Evolutionary conservation across 2,888 invertebrate genomes (phyloP).

Genomic region (Labia minor): DNA sequence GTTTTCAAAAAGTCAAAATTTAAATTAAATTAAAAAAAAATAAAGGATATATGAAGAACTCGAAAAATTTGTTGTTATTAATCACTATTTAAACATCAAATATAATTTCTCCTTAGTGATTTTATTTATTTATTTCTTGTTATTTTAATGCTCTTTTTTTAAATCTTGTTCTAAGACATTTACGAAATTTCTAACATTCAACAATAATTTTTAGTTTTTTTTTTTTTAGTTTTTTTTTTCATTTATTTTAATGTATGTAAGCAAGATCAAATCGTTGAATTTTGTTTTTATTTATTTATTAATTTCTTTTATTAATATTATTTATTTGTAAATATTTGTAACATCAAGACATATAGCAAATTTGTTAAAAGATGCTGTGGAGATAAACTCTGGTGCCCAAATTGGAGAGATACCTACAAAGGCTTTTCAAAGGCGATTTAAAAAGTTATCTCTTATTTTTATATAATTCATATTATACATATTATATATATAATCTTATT

Average conservation of each 20-base stretch:
- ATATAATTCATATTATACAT: too few species aligned
- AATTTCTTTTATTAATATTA: not conserved
- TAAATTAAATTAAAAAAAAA: too few species aligned
- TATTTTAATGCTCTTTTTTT: not conserved
- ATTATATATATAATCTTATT: too few species aligned
- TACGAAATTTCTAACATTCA: slow-evolving; percentile 1
- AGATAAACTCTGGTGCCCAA: slow-evolving; percentile 5
- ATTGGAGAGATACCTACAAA: not conserved
- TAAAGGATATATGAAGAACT: not conserved
- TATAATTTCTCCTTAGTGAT: not conserved
- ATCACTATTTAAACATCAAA: not conserved
- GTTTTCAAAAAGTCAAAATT: too few species aligned
- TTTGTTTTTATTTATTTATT: not conserved
- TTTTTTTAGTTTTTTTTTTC: not conserved
- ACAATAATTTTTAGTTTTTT: not conserved
- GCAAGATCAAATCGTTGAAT: not conserved
- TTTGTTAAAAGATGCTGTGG: not conserved
- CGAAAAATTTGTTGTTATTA: not conserved
- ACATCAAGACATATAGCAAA: slow-evolving; percentile 4
- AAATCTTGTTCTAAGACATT: not conserved
- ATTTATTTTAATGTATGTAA: not conserved
- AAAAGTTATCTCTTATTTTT: not conserved
- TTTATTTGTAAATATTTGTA: not conserved
- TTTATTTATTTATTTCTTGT: not conserved
- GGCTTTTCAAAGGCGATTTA: slow-evolving; percentile 7